These are phyloP conservation scores for Drosophila asahinai DNA, from an alignment of 1,140 invertebrate species.

Conservation along the genomic window DNA sequence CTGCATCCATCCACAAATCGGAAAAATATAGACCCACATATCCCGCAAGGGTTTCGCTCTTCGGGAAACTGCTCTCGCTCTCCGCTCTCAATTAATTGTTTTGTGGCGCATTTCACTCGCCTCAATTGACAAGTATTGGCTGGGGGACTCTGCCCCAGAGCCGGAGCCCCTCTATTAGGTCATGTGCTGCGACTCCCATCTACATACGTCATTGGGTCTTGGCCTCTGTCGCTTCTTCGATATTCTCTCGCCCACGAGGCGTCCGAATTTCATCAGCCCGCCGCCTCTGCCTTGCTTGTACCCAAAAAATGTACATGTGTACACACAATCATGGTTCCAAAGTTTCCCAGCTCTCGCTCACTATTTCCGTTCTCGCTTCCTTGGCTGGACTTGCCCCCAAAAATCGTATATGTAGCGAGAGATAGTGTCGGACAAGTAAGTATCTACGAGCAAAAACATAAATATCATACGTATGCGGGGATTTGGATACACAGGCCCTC, in stretches of 20 bases:
- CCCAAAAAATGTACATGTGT: not conserved
- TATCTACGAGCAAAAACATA: constrained; percentile 27
- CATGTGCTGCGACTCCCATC: constrained; percentile 18
- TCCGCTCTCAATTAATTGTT: constrained; percentile 45
- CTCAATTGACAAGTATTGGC: constrained; percentile 45
- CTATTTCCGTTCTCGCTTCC: constrained; percentile 14
- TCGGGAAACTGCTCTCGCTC: constrained; percentile 6
- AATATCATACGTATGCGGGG: constrained; percentile 23
- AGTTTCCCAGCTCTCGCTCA: constrained; percentile 9
- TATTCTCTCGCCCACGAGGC: constrained; percentile 37
- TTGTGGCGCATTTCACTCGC: constrained; percentile 47
- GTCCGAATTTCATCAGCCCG: constrained; percentile 40
- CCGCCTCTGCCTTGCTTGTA: not conserved
- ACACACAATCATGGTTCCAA: not conserved
- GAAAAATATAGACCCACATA: not conserved
- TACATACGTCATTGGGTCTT: constrained; percentile 34
- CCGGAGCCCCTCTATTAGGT: constrained; percentile 8
- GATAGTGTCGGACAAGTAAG: constrained; percentile 25
- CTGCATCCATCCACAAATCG: not conserved
- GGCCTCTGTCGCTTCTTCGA: not conserved
- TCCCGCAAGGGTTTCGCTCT: constrained; percentile 1
- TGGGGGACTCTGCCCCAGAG: constrained; percentile 5
- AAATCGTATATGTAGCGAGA: constrained; percentile 35
- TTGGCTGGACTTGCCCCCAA: constrained; percentile 52
- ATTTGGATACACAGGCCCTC: constrained; percentile 22